Evolutionary conservation across 2,797 vertebrate genomes (phyloP), one percentile per base, ranked within the genome.

Genomic region (Basileuterus tristriatus): DNA sequence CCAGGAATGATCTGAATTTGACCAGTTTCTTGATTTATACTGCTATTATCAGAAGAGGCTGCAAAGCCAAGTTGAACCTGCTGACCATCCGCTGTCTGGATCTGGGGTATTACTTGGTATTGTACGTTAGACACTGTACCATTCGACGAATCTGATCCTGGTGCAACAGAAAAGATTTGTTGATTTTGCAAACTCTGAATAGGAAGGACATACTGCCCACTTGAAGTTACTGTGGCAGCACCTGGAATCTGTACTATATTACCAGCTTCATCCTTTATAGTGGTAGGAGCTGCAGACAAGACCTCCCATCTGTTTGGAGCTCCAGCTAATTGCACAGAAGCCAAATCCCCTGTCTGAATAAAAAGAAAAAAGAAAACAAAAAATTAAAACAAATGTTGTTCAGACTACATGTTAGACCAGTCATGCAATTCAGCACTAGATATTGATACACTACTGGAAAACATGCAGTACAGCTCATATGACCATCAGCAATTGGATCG

Each of bases 41-140:
- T 98, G 79, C 98, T 97, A 96, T 98, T 99, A 89, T 99, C 99
- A 97, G 98, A 97, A 60, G 99, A 98, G 47, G 99, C 97, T 96
- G 99, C 98, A 97, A 99, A 99, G 97, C 99, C 99, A 98, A 99
- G 98, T 94, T 99, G 99, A 97, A 98, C 98, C 84, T 98, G 98
- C 87, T 98, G 98, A 97, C 99, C 99, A 89, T 99, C 99, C 90
- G 99, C 97, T 85, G 99, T 98, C 97, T 99, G 99, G 97, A 99
- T 98, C 98, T 99, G 99, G 98, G 99, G 99, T 98, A 99, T 99
- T 98, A 99, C 99, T 98, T 99, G 99, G 98, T 99, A 99, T 89
- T 99, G 99, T 98, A 99, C 99, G 95, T 98, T 99, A 98, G 99
- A 99, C 98, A 99, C 99, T 97, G 99, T 98, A 98, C 98, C 98